A percentile compares a stretch with the other conserved stretches of the same genome.
Evolutionary conservation across 2,888 invertebrate species (phyloP).

Genomic region (Pyrrhia umbra): DNA sequence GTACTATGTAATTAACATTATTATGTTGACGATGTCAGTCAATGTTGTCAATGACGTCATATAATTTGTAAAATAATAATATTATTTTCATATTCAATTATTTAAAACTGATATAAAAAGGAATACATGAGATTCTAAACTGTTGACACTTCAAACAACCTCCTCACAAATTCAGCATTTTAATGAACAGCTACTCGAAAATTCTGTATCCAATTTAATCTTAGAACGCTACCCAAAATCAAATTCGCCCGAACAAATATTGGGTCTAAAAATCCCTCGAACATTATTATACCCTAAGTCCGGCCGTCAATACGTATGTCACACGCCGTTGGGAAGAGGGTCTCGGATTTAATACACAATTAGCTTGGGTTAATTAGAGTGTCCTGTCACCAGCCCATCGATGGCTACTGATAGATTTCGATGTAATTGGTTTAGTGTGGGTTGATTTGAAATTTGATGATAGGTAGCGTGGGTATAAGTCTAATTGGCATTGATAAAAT

Average conservation of each 20-base stretch:
- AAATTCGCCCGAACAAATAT: constrained; percentile 51
- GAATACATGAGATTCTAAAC: too few species aligned
- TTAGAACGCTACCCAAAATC: constrained; percentile 28
- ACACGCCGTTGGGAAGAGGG: constrained; percentile 51
- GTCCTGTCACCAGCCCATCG: constrained; percentile 45
- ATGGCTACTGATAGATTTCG: constrained; percentile 29
- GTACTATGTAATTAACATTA: too few species aligned
- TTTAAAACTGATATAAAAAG: too few species aligned
- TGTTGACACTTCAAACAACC: too few species aligned
- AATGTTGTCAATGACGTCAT: too few species aligned
- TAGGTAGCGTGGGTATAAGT: too few species aligned
- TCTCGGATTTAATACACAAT: constrained; percentile 56
- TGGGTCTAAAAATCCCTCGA: constrained; percentile 39
- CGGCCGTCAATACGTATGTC: constrained; percentile 50
- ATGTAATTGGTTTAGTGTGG: constrained; percentile 31
- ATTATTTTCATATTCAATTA: too few species aligned
- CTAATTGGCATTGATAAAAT: too few species aligned
- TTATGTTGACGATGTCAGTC: too few species aligned
- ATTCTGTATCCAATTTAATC: constrained; percentile 32
- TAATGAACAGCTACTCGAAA: constrained; percentile 22
- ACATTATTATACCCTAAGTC: constrained; percentile 42
- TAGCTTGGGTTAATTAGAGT: constrained; percentile 56
- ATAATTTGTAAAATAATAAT: too few species aligned
- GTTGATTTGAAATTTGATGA: constrained; percentile 14
- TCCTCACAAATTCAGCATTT: constrained; percentile 31